Percentiles rank a stretch among this genome's conserved stretches.
Evolutionary conservation across 2,888 invertebrate species (phyloP).

Genomic region (Spodoptera picta): DNA sequence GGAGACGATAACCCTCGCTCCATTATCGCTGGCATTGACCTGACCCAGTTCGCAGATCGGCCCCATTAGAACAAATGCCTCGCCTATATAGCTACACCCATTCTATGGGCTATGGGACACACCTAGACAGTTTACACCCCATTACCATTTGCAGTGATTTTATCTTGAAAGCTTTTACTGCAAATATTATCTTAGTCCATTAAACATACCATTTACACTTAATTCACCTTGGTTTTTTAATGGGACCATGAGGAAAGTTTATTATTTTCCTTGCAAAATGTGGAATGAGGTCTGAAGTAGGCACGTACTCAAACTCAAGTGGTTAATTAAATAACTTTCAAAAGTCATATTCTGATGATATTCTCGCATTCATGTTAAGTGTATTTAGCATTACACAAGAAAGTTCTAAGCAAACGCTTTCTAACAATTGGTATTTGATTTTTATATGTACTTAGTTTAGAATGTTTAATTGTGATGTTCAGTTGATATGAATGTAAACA

Average conservation of each 20-base stretch:
- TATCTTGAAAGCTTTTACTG: constrained; percentile 53
- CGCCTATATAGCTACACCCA: constrained; percentile 54
- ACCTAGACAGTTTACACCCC: constrained; percentile 71
- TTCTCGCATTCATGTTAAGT: no score
- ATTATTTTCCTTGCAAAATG: no score
- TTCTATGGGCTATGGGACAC: constrained; percentile 60
- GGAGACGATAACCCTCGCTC: constrained; percentile 64
- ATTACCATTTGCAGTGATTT: constrained; percentile 57
- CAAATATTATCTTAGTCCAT: constrained; percentile 27
- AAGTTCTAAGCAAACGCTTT: neutral
- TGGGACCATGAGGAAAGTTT: no score
- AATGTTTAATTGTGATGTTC: constrained; percentile 21
- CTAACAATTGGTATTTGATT: neutral
- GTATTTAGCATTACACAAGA: no score
- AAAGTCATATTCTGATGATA: no score
- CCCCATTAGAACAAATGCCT: constrained; percentile 74
- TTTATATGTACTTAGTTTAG: constrained; percentile 6
- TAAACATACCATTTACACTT: constrained; percentile 11
- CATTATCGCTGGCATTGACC: constrained; percentile 74
- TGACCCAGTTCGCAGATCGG: constrained; percentile 73
- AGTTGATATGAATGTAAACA: constrained; percentile 27
- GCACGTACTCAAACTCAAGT: no score
- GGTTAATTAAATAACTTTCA: no score
- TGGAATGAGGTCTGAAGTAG: no score
- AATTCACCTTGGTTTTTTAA: neutral